Evolutionary conservation across 2,888 invertebrate species (phyloP), one percentile per base, ranked within the genome.

Genomic region (Pheosia gnoma): DNA sequence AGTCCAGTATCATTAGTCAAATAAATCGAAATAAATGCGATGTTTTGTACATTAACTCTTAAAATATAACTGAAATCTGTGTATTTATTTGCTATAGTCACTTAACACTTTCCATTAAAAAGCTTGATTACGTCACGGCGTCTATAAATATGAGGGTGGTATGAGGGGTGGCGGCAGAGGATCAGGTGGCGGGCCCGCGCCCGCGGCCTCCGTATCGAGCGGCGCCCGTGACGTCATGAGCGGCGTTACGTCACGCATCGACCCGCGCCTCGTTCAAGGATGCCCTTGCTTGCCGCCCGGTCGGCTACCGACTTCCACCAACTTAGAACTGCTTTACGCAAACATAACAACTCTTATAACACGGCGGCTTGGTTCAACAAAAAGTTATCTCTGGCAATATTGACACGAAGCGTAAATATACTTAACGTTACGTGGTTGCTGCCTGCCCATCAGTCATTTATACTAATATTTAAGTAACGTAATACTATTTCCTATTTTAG

Each of bases 101-200:
- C 13, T 36, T 36, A 53, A 10, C 39, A 39, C 39, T 55, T 55
- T 39, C 38, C 13, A 80, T 74, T 78, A 76, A 76, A 82, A 83
- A 82, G 79, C 82, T 77, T 72, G 78, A 81, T 90, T 87, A 89
- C 92, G 91, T 93, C 93, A 92, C 80, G 66, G 65, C 67, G 74
- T 87, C 90, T 91, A 92, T 88, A 92, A 88, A 91, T 92, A 91
- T 74, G 72, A 80, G 84, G 90, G 88, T 84, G 86, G 87, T 78
- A 73, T 72, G 72, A 74, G 83, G 71, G 86, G 87, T 86, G 83
- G 84, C 71, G 49, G 70, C 71, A 77, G 77, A 78, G 72, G 77
- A 70, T 74, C 81, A 78, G 81, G 79, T 71, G 79, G 77, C 62
- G 70, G 71, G 63, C 74, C 66, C 67, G 77, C 79, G 87, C 79